A percentile compares a stretch with the other conserved stretches of the same genome.
phyloP scores from a whole-genome alignment of 1,140 invertebrate genomes.

The Monochamus saltuarius region DNA sequence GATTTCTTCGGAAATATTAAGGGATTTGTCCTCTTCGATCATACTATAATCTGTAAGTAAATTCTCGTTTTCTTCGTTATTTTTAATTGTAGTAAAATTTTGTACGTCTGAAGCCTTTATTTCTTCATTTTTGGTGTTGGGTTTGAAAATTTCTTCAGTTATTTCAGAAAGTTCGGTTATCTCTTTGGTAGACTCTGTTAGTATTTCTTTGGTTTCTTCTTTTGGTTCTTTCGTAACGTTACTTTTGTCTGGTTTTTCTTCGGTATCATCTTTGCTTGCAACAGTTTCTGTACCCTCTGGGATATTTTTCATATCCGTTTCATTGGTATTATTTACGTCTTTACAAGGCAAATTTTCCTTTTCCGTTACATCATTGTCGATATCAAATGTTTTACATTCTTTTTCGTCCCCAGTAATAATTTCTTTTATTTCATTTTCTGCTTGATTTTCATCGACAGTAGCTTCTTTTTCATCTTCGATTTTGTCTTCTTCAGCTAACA shows the following conservation, averaged over 20 bases:
- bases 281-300: neutral
- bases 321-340: neutral
- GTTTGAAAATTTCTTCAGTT: too few relatives aligned
- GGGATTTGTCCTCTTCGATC: neutral
- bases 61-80: neutral
- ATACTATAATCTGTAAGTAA: neutral
- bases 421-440: too few relatives aligned
- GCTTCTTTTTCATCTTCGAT: neutral
- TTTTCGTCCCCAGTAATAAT: too few relatives aligned
- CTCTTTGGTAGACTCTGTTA: neutral
- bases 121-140: too few relatives aligned
- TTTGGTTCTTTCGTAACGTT: neutral
- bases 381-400: too few relatives aligned
- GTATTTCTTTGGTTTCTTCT: neutral
- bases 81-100: neutral
- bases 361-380: too few relatives aligned
- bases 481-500: slow-evolving; percentile 17
- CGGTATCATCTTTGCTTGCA: neutral
- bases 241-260: too few relatives aligned
- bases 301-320: neutral
- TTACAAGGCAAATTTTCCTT: too few relatives aligned
- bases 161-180: too few relatives aligned
- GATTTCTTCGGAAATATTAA: too few relatives aligned
- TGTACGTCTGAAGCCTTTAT: too few relatives aligned
- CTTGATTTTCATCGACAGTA: neutral